Conservation (phyloP, 2,888 invertebrate genomes). For the Melanostoma scalare region DNA sequence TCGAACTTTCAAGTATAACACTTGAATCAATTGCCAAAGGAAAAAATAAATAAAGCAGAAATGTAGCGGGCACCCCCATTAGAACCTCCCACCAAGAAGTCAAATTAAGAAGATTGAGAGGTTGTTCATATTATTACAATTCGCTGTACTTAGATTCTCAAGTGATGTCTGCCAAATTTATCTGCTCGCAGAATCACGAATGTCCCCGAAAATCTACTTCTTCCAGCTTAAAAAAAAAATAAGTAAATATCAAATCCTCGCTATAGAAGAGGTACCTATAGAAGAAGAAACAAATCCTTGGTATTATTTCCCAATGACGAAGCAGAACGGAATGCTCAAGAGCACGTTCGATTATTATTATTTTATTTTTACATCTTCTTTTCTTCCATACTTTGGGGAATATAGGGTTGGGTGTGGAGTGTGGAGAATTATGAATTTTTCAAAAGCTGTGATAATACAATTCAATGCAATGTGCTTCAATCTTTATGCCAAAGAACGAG, state of each 20-base stretch:
- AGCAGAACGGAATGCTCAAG: slow-evolving; percentile 20
- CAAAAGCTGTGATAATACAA: slow-evolving; percentile 24
- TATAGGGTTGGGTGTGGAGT: too few species aligned
- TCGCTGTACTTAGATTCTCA: slow-evolving; percentile 25
- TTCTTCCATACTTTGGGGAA: background rate
- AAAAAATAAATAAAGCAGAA: background rate
- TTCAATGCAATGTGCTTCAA: slow-evolving; percentile 39
- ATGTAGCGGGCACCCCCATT: background rate
- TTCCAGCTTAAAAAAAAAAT: slow-evolving; percentile 41
- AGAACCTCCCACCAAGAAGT: slow-evolving; percentile 2
- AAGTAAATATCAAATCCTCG: slow-evolving; percentile 46
- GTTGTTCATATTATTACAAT: slow-evolving; percentile 5
- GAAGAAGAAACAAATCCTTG: slow-evolving; percentile 31
- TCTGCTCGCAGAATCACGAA: background rate
- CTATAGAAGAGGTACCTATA: background rate
- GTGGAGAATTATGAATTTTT: slow-evolving; percentile 45
- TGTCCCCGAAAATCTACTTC: slow-evolving; percentile 18
- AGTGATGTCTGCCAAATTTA: slow-evolving; percentile 10
- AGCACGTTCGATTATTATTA: slow-evolving; percentile 42
- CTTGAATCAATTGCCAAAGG: slow-evolving; percentile 28
- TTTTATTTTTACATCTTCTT: background rate
- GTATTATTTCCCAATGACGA: too few species aligned
- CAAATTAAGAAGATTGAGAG: slow-evolving; percentile 27
- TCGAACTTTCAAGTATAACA: slow-evolving; percentile 9
- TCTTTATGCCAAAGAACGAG: background rate